Conservation (phyloP, 2,797 vertebrate species). For the Sebastes hopkinsi region DNA sequence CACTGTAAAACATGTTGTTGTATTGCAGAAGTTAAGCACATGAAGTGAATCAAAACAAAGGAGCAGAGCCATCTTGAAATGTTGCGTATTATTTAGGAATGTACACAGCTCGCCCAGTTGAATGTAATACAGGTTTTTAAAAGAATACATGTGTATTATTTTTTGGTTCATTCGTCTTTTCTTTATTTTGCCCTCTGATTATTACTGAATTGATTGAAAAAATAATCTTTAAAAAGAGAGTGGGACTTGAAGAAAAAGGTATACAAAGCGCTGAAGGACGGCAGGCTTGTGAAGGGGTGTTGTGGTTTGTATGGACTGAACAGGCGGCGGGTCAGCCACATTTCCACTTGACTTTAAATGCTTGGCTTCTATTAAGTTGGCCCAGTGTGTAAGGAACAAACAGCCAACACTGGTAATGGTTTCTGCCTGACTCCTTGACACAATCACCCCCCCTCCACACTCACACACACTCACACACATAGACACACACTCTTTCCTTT, state of each 20-base stretch:
- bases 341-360: slow-evolving; percentile 79
- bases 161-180: neutral
- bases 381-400: slow-evolving; percentile 74
- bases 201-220: slow-evolving; percentile 8
- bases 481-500: neutral
- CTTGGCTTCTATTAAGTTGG: slow-evolving; percentile 78
- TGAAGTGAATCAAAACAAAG: slow-evolving; percentile 30
- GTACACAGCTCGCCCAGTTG: slow-evolving; percentile 43
- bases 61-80: slow-evolving; percentile 8
- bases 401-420: slow-evolving; percentile 78
- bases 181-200: neutral
- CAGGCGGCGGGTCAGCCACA: slow-evolving; percentile 52
- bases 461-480: neutral
- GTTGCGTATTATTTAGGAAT: slow-evolving; percentile 40
- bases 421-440: slow-evolving; percentile 80
- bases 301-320: slow-evolving; percentile 49
- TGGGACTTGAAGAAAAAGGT: neutral
- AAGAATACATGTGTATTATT: slow-evolving; percentile 7
- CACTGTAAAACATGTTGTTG: slow-evolving; percentile 18
- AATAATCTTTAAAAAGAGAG: slow-evolving; percentile 6
- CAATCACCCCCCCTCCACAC: slow-evolving; percentile 42
- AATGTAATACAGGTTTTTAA: slow-evolving; percentile 7
- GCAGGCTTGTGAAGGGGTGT: slow-evolving; percentile 16
- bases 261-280: slow-evolving; percentile 34
- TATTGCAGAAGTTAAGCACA: slow-evolving; percentile 27